These are phyloP conservation scores for Reticulitermes speratus DNA, from an alignment of 1,140 invertebrate species.

Conservation along the genomic window DNA sequence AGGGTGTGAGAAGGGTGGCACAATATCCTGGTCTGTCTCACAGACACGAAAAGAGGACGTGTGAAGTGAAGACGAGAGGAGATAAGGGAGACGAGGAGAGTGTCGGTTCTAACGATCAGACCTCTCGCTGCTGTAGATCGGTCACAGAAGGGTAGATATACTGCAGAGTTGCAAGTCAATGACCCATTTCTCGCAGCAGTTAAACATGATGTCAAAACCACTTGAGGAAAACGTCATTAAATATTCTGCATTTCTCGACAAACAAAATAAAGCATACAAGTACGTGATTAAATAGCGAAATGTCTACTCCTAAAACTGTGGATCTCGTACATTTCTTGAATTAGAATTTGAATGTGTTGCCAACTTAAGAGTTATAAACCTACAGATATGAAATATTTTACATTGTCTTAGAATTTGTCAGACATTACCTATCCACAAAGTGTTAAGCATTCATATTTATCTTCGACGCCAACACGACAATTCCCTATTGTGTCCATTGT, in stretches of 20 bases:
- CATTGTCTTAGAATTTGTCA: too few relatives aligned
- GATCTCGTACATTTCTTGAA: not conserved
- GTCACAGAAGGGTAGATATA: not conserved
- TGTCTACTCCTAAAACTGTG: too few relatives aligned
- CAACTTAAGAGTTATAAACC: not conserved
- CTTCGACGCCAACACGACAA: not conserved
- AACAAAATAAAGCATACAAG: too few relatives aligned
- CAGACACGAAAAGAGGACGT: not conserved
- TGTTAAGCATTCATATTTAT: not conserved
- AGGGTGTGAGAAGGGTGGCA: not conserved
- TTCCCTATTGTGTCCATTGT: not conserved
- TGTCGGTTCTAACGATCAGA: not conserved
- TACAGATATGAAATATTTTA: not conserved
- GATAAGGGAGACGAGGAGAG: not conserved
- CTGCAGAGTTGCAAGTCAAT: not conserved
- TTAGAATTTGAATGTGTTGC: not conserved
- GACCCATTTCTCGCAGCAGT: not conserved
- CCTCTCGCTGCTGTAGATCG: not conserved
- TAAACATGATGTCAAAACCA: not conserved
- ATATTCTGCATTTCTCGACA: too few relatives aligned
- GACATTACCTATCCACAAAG: not conserved
- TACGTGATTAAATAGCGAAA: too few relatives aligned
- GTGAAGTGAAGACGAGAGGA: too few relatives aligned
- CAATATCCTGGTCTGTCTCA: not conserved
- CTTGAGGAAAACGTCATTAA: too few relatives aligned